Evolutionary conservation across 2,888 invertebrate genomes (phyloP).

Genomic region (Nemurella pictetii): DNA sequence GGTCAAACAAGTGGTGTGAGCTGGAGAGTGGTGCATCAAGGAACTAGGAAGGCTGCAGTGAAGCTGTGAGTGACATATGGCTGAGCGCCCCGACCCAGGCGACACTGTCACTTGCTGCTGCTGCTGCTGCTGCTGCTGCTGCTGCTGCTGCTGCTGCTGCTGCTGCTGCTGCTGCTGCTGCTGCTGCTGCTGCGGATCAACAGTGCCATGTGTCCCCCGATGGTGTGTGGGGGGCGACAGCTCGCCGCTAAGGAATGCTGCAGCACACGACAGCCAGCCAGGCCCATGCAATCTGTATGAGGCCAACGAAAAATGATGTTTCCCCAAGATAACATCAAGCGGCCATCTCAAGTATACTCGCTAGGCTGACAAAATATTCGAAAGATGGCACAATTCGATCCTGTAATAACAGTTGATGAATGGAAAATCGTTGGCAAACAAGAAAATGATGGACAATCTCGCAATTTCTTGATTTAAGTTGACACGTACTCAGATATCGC

Average conservation of each 20-base stretch:
- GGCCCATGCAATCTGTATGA: background rate
- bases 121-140: too few species aligned
- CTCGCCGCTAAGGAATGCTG: background rate
- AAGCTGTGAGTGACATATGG: background rate
- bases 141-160: too few species aligned
- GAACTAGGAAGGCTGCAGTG: background rate
- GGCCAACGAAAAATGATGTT: background rate
- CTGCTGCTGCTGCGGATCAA: background rate
- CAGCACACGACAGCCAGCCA: background rate
- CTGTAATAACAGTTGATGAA: background rate
- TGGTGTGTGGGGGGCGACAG: background rate
- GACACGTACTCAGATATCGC: background rate
- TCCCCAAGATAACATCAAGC: background rate
- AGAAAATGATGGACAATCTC: background rate
- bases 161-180: too few species aligned
- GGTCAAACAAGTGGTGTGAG: background rate
- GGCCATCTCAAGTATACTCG: background rate
- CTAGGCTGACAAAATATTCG: background rate
- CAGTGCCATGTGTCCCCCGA: background rate
- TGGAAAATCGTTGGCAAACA: background rate
- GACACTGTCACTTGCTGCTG: too few species aligned
- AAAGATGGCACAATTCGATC: background rate
- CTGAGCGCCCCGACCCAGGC: too few species aligned
- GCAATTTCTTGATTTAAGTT: background rate
- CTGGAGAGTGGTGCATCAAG: background rate